Evolutionary conservation across 37 sponge, comb jelly and placozoan species (phyloP), one percentile per base, ranked within the genome.

Genomic region (Dysidea cf. avara): DNA sequence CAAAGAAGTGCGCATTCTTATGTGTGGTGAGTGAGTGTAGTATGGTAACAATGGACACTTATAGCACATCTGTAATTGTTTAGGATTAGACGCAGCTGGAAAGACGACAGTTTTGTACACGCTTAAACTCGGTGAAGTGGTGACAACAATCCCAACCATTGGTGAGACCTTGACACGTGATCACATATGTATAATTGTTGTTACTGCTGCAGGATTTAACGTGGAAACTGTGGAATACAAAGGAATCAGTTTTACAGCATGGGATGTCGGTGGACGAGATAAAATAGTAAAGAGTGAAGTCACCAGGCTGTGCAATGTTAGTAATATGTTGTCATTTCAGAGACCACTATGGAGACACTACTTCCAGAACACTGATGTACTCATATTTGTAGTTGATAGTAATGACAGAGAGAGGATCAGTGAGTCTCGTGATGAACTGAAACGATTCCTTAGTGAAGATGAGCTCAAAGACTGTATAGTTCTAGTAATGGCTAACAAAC

Each of bases 61-160:
- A 1, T 24, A 61, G 61, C 3, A 61, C 24, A n/a, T 28, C 30
- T 2, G 18, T 2, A 7, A 13, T n/a, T 26, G 32, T 28, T 18
- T 59, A 90, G 91, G 91, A n/a, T 76, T 94, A 11, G 94, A 94
- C 79, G 94, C 89, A 32, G 83, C 89, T 26, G 94, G 94, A 22
- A 94, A 94, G 60, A 94, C 94, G 4, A 88, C 94, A n/a, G 74
- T 85, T 13, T 69, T 94, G n/a, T 94, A 94, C 69, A 85, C 85
- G 71, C 83, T 94, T 22, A 94, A 86, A 62, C 60, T 94, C 20
- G 94, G 94, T 43, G 94, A 94, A 29, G 86, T 88, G 24, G 87
- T 94, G 33, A 94, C 89, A 1, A 85, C 86, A 24, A 94, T 94
- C 17, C 94, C 94, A 2, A 94, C 89, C 14, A 88, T 94, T 25